These are phyloP conservation scores for Pelochelys cantorii DNA, from an alignment of 2,797 vertebrate species.

Conservation along the genomic window DNA sequence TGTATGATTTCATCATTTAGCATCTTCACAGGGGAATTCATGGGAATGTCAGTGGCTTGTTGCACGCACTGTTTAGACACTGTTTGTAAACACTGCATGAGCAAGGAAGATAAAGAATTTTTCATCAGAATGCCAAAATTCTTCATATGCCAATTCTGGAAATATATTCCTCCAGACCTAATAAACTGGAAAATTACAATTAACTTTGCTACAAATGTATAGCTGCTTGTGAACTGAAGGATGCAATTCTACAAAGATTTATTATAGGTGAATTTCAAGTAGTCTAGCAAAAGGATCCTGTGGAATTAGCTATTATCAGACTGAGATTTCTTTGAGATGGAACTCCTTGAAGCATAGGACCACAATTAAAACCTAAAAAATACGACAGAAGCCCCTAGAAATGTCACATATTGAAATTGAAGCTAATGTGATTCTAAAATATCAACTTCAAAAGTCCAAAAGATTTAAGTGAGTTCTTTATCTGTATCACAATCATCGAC, in stretches of 20 bases:
- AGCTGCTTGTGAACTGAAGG: background rate
- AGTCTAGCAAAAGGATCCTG: background rate
- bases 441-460: background rate
- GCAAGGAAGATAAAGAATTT: background rate
- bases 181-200: background rate
- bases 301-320: background rate
- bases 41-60: background rate
- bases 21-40: background rate
- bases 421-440: background rate
- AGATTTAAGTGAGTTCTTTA: background rate
- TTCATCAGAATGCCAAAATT: background rate
- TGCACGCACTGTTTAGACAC: background rate
- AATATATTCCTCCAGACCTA: background rate
- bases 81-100: background rate
- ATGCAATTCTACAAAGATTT: background rate
- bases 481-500: background rate
- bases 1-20: background rate
- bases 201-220: background rate
- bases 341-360: fast-evolving
- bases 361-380: background rate
- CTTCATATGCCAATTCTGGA: background rate
- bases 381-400: background rate
- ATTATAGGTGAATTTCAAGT: background rate
- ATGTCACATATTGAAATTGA: background rate
- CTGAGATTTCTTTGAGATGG: background rate